These are phyloP conservation scores for Catocala nupta DNA, from an alignment of 2,888 invertebrate species.

Conservation along the genomic window DNA sequence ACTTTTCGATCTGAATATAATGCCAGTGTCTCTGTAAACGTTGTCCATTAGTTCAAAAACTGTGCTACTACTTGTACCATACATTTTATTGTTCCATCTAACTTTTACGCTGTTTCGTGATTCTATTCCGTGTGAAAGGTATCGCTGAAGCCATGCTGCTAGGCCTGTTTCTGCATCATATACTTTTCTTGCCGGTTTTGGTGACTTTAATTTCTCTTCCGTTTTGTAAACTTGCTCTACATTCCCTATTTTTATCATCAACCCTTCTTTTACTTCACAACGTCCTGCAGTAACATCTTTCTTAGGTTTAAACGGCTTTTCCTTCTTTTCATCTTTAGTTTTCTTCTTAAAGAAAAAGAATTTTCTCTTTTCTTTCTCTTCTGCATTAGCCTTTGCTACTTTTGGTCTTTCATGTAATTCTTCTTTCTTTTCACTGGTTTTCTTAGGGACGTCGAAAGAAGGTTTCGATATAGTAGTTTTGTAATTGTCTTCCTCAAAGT, in stretches of 20 bases:
- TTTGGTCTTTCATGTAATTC: not conserved
- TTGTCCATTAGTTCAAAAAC: slow-evolving; percentile 71
- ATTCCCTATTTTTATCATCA: slow-evolving; percentile 63
- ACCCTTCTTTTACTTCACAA: slow-evolving; percentile 73
- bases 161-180: slow-evolving; percentile 55
- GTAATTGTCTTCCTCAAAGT: slow-evolving; percentile 65
- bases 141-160: slow-evolving; percentile 70
- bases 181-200: slow-evolving; percentile 34
- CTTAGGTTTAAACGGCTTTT: slow-evolving; percentile 57
- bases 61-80: slow-evolving; percentile 72
- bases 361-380: slow-evolving; percentile 52
- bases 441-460: slow-evolving; percentile 40
- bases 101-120: slow-evolving; percentile 70
- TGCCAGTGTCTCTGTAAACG: slow-evolving; percentile 66
- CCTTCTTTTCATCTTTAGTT: slow-evolving; percentile 33
- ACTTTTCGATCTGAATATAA: slow-evolving; percentile 66
- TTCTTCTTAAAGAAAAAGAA: slow-evolving; percentile 76
- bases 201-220: slow-evolving; percentile 24
- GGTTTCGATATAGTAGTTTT: slow-evolving; percentile 44
- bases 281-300: slow-evolving; percentile 71
- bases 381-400: slow-evolving; percentile 52
- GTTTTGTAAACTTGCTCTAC: slow-evolving; percentile 34
- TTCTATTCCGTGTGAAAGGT: slow-evolving; percentile 61
- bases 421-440: slow-evolving; percentile 42
- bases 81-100: slow-evolving; percentile 75